Base-by-base conservation (phyloP, 2,113 vertebrate genomes). In the Caranx melampygus region DNA sequence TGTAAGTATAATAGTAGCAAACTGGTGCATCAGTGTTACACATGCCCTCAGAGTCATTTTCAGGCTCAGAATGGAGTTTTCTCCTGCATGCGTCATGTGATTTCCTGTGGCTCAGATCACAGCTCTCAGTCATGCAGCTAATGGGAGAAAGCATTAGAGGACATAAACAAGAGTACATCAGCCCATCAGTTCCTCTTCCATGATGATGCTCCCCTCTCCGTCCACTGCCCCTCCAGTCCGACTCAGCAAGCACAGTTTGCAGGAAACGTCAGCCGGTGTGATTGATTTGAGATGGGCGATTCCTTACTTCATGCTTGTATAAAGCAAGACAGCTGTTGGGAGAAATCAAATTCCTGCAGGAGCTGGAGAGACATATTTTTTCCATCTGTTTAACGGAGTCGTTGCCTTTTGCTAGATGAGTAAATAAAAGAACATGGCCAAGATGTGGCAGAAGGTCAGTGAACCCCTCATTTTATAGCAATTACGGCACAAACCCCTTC, bases 241-340 rank as follows among this genome's bases (percentile, higher is more conserved):
- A 94, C 94, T 92, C 95, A 92, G 81, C 77, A 84, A 93, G 94
- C 93, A 94, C 89, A 93, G 95, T 95, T 96, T 96, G 95, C 93
- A 97, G 95, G 95, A 97, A 97, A 95, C 3, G 94, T 97, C 96
- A 92, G 65, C 58, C 18, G 0, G 4, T 0, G 33, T 96, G 96
- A 97, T 96, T 94, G 96, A 97, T 96, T 92, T 93, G 94, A 95
- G 94, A 95, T 92, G 94, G 95, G 92, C 84, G 78, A 95, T 93
- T 95, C 93, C 92, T 93, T 95, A 96, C 95, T 96, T 96, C 95
- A 95, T 95, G 94, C 95, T 96, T 95, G 92, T 94, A 94, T 96
- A 96, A 96, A 96, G 92, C 90, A 91, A 96, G 95, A 95, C 96
- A 97, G 96, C 96, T 97, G 96, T 93, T 95, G 93, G 93, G 87